Conservation (phyloP, 2,113 vertebrate genomes). For the Polypterus senegalus region DNA sequence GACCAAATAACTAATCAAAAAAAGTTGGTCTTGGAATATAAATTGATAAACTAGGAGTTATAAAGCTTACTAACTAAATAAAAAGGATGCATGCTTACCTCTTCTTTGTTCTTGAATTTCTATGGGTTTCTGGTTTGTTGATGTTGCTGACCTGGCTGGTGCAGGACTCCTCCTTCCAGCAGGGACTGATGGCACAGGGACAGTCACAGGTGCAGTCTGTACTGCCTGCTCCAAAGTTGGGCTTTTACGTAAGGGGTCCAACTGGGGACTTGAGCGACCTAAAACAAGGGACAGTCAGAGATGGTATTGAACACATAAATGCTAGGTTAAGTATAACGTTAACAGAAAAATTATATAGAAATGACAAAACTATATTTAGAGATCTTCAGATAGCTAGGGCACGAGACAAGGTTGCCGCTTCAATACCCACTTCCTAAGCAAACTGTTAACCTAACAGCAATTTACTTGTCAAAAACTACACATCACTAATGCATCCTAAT, state of each 20-base stretch:
- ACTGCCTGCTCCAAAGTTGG: constrained; percentile 65
- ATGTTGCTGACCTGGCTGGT: constrained; percentile 48
- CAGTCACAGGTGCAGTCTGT: constrained; percentile 53
- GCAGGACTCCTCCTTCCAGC: constrained; percentile 65
- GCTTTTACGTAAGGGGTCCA: constrained; percentile 67
- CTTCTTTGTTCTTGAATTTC: constrained; percentile 76
- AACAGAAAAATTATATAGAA: too few relatives aligned
- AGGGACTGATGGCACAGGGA: constrained; percentile 45
- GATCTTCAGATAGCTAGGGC: too few relatives aligned
- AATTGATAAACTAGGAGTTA: constrained; percentile 11
- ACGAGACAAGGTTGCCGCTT: too few relatives aligned
- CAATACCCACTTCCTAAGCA: too few relatives aligned
- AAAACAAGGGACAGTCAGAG: background rate
- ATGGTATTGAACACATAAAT: background rate
- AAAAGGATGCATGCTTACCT: constrained; percentile 47
- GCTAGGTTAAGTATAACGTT: too few relatives aligned
- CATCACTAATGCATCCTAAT: too few relatives aligned
- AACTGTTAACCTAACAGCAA: too few relatives aligned
- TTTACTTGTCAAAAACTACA: too few relatives aligned
- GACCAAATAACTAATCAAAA: constrained; percentile 16
- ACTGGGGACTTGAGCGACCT: constrained; percentile 70
- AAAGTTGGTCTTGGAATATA: constrained; percentile 20
- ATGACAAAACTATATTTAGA: too few relatives aligned
- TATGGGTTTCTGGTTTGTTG: constrained; percentile 62
- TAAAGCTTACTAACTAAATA: too few relatives aligned